These are phyloP conservation scores for Margaritifera margaritifera DNA, from an alignment of 2,888 invertebrate species.

Conservation along the genomic window DNA sequence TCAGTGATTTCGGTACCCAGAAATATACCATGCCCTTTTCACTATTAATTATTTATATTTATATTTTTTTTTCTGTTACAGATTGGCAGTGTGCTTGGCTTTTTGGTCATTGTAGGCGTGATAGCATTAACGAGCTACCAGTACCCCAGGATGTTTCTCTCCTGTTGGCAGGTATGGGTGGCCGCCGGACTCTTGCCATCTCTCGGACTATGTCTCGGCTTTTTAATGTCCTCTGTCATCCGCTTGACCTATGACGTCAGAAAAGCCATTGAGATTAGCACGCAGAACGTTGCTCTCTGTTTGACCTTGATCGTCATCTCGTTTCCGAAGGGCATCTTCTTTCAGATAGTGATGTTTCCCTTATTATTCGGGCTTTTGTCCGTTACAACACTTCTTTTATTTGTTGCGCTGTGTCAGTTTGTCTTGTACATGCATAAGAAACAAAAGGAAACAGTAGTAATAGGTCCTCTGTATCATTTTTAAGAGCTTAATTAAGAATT, in stretches of 20 bases:
- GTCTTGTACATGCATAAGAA: no score
- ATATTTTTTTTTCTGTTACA: not conserved
- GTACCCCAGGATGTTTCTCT: conserved; percentile 7
- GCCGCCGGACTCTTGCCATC: conserved; percentile 4
- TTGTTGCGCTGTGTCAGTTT: no score
- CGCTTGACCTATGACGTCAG: conserved; percentile 5
- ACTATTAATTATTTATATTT: no score
- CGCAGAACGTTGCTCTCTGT: conserved; percentile 20
- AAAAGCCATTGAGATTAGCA: conserved; percentile 15
- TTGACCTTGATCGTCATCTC: conserved; percentile 15
- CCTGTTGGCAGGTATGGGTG: conserved; percentile 11
- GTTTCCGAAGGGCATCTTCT: conserved; percentile 3
- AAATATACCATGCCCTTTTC: no score
- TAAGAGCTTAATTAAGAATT: no score
- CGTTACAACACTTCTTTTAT: no score
- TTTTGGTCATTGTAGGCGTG: conserved; percentile 6
- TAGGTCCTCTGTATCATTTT: no score
- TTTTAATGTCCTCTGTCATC: conserved; percentile 2
- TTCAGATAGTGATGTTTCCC: conserved; percentile 16
- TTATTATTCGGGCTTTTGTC: conserved; percentile 15
- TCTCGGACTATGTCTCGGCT: conserved; percentile 15
- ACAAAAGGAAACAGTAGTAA: no score
- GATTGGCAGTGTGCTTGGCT: conserved; percentile 9
- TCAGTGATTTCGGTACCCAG: no score
- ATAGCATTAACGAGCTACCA: conserved; percentile 6